Evolutionary conservation across 2,888 invertebrate species (phyloP).

Genomic region (Eulithis testata): DNA sequence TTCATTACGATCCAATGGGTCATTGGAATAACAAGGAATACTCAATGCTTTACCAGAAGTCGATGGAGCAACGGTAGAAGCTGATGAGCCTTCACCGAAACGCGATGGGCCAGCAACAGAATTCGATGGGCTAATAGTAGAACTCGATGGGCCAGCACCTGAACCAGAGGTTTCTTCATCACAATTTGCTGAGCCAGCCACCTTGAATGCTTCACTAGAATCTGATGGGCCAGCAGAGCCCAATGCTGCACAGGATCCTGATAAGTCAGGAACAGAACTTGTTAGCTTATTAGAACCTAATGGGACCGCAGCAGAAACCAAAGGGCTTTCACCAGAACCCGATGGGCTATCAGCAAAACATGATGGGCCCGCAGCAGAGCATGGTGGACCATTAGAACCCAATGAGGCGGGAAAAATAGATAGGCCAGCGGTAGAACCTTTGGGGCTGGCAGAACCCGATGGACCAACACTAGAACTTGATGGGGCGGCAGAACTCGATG

Average conservation of each 20-base stretch:
- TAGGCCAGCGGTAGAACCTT: background rate
- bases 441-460: background rate
- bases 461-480: background rate
- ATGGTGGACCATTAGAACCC: background rate
- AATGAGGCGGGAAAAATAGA: too few relatives aligned
- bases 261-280: background rate
- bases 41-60: background rate
- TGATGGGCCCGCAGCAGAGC: background rate
- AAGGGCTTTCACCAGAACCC: background rate
- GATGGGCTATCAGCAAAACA: too few relatives aligned
- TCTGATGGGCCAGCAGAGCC: background rate
- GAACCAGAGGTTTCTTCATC: too few relatives aligned
- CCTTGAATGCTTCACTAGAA: background rate
- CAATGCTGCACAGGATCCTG: too few relatives aligned
- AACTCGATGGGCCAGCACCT: too few relatives aligned
- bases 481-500: too few relatives aligned
- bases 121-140: too few relatives aligned
- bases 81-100: too few relatives aligned
- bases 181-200: background rate
- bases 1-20: background rate
- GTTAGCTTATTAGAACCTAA: too few relatives aligned
- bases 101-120: too few relatives aligned
- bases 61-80: too few relatives aligned
- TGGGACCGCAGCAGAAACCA: background rate
- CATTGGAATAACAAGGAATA: background rate